phyloP scores from a whole-genome alignment of 2,113 vertebrate species.

The Anguilla japonica region DNA sequence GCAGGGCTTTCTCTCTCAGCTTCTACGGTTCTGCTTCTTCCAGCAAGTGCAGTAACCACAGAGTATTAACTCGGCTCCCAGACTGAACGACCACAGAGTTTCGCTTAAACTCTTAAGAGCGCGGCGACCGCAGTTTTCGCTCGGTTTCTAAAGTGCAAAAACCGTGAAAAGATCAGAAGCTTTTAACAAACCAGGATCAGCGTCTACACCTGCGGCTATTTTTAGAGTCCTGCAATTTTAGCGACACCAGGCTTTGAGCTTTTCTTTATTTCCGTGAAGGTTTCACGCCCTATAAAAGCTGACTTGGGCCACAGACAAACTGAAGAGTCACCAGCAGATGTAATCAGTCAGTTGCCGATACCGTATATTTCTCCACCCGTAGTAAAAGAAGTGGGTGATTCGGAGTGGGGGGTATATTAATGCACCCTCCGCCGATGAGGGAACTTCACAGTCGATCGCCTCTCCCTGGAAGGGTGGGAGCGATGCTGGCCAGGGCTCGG shows the following conservation, averaged over 20 bases:
- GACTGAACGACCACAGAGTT: not conserved
- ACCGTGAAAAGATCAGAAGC: constrained; percentile 21
- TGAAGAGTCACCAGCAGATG: not conserved
- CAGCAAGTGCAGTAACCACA: not conserved
- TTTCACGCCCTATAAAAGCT: not conserved
- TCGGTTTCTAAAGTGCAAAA: constrained; percentile 6
- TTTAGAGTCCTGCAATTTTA: constrained; percentile 27
- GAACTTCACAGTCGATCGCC: too few relatives aligned
- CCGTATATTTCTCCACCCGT: not conserved
- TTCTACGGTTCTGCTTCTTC: too few relatives aligned
- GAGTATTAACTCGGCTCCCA: not conserved
- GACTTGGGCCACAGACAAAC: not conserved
- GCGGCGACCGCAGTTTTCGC: not conserved
- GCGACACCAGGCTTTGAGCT: not conserved
- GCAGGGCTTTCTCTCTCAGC: not conserved
- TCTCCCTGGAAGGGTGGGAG: not conserved
- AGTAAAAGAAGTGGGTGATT: not conserved
- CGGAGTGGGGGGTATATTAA: not conserved
- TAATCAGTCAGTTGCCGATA: not conserved
- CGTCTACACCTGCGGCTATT: constrained; percentile 24
- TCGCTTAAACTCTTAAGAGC: not conserved
- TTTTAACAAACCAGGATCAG: constrained; percentile 27
- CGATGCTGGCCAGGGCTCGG: not conserved
- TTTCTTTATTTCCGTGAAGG: not conserved
- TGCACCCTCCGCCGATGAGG: not conserved